Conservation (phyloP, 2,888 invertebrate species). For the Amorpha juglandis region DNA sequence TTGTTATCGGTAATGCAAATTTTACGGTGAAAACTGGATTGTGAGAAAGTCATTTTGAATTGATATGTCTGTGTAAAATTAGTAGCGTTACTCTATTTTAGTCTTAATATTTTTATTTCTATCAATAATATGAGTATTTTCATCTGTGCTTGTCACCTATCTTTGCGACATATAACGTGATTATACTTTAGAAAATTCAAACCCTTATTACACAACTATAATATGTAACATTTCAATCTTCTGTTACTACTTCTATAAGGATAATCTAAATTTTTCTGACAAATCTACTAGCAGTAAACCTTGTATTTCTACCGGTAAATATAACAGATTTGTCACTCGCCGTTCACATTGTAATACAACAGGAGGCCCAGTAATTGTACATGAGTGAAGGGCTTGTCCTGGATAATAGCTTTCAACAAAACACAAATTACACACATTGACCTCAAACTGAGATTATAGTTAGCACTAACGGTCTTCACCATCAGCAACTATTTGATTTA, state of each 20-base stretch:
- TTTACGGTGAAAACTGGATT: slow-evolving; percentile 23
- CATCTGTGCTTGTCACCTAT: too few species aligned
- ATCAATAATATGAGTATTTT: too few species aligned
- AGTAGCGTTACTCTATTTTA: neutral
- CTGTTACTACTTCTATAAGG: too few species aligned
- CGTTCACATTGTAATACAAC: neutral
- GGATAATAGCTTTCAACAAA: slow-evolving; percentile 9
- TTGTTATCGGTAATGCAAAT: slow-evolving; percentile 24
- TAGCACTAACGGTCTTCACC: neutral
- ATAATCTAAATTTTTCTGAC: neutral
- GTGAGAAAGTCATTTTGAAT: slow-evolving; percentile 17
- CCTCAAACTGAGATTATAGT: slow-evolving; percentile 1
- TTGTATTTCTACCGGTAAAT: too few species aligned
- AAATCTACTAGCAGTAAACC: neutral
- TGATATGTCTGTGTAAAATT: neutral
- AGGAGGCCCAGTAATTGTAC: slow-evolving; percentile 17
- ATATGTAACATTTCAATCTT: too few species aligned
- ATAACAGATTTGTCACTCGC: neutral
- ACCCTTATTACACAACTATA: too few species aligned
- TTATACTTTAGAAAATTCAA: too few species aligned
- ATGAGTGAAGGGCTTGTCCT: slow-evolving; percentile 12
- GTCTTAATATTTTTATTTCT: neutral
- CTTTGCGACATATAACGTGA: too few species aligned
- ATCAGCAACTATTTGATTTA: slow-evolving; percentile 11
- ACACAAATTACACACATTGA: slow-evolving; percentile 7